Base-by-base conservation (phyloP, 2,113 vertebrate genomes). In the Ptilorrhoa leucosticta region DNA sequence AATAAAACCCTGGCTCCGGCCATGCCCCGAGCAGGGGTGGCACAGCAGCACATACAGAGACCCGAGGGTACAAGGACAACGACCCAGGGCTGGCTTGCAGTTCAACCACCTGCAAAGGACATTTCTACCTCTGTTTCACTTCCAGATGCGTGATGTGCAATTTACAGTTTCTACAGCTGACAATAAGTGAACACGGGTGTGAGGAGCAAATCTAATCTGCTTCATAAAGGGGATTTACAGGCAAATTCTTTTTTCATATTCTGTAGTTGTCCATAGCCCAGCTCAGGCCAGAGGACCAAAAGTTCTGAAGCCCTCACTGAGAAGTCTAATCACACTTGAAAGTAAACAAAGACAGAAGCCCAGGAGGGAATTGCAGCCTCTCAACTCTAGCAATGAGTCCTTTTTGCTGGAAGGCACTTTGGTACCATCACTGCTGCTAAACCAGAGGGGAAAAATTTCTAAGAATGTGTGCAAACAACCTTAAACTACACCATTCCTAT, bases 121-220 rank as follows among this genome's bases (percentile, higher is more conserved):
- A 48, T 58, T 61, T 23, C 65, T 51, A 4, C 31, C 37, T 35
- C n/a, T 35, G 4, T 14, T 71, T 22, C 56, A 27, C 42, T 42
- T 4, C 24, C 10, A 23, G n/a, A 30, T 9, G 11, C 2, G 0
- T 0, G 6, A 54, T 2, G 24, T 2, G 20, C 27, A 10, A 82
- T 58, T 54, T 15, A 35, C 42, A 51, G 19, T 15, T 73, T 37
- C 64, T 22, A 35, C 16, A 53, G 6, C 1, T 33, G 58, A 18
- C 15, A 35, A 3, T 6, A 33, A n/a, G 10, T 33, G 27, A 88
- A 60, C 28, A 14, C 0, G 4, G 71, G 44, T 9, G 23, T 14
- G 20, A 61, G 39, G 15, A 61, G 37, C 14, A 79, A 28, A 28
- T 22, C 39, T 10, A 9, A 77, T 7, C 26, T 8, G 10, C 17